phyloP scores from a whole-genome alignment of 2,888 invertebrate genomes.

The Labia minor region DNA sequence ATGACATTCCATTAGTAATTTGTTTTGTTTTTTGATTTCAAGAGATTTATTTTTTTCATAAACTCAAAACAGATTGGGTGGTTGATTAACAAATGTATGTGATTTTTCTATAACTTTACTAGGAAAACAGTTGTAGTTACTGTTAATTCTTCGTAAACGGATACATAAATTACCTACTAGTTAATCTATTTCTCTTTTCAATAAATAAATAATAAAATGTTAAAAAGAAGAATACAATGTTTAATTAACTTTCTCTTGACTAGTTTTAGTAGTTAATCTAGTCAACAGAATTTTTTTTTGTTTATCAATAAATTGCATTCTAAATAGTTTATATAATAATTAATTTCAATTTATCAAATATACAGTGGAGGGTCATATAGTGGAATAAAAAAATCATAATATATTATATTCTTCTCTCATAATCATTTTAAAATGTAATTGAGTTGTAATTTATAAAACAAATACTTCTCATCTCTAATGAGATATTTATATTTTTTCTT shows the following conservation, averaged over 20 bases:
- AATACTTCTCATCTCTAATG: no score
- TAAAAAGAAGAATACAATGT: neutral
- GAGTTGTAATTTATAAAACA: no score
- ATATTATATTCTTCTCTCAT: no score
- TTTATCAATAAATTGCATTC: neutral
- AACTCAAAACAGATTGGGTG: no score
- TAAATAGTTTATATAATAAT: neutral
- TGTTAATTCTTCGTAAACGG: neutral
- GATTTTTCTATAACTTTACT: slow-evolving; percentile 1
- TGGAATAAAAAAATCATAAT: neutral
- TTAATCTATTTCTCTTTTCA: neutral
- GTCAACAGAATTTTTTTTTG: no score
- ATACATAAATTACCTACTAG: neutral
- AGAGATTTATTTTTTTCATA: no score
- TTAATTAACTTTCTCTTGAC: neutral
- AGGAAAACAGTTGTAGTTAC: neutral
- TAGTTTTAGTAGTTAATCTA: neutral
- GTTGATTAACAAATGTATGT: neutral
- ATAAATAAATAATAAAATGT: neutral
- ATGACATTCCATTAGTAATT: slow-evolving; percentile 13
- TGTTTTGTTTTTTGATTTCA: neutral
- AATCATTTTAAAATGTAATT: no score
- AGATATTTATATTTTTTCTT: no score
- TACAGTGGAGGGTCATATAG: neutral
- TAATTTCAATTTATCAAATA: neutral